These are phyloP conservation scores for Podarcis muralis DNA, from an alignment of 2,113 vertebrate species.

Conservation along the genomic window DNA sequence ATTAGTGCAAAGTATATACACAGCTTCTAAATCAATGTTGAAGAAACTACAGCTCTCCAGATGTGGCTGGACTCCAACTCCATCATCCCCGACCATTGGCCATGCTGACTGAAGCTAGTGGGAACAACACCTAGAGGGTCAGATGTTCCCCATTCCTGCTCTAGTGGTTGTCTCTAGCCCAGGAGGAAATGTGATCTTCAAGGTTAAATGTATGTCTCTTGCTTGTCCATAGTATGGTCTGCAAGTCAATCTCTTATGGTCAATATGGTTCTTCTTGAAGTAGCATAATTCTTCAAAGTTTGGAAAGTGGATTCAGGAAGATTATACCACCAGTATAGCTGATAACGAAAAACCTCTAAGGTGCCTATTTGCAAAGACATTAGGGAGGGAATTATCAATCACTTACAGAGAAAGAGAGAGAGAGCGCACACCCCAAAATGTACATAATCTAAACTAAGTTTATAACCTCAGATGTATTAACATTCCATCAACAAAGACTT, in stretches of 20 bases:
- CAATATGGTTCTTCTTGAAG: not conserved
- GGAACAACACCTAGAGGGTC: not conserved
- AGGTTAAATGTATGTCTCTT: too few species aligned
- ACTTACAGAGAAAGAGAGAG: not conserved
- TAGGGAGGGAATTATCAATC: constrained; percentile 14
- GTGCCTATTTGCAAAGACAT: accelerated
- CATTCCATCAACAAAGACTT: constrained; percentile 18
- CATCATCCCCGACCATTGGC: not conserved
- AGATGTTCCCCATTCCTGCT: too few species aligned
- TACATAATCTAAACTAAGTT: not conserved
- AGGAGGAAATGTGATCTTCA: not conserved
- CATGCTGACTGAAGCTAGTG: not conserved
- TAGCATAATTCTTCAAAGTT: not conserved
- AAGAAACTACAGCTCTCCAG: not conserved
- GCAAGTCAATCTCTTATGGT: not conserved
- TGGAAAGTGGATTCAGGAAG: not conserved
- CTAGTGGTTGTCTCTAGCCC: not conserved
- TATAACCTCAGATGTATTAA: not conserved
- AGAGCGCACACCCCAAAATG: constrained; percentile 13
- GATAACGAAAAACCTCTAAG: constrained; percentile 18
- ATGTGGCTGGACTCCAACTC: not conserved
- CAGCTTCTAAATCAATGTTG: too few species aligned
- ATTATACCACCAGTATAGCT: not conserved
- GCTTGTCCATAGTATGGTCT: too few species aligned
- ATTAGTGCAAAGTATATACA: too few species aligned